Evolutionary conservation across 2,888 invertebrate species (phyloP), one percentile per base, ranked within the genome.

Genomic region (Drosophila austrosaltans): DNA sequence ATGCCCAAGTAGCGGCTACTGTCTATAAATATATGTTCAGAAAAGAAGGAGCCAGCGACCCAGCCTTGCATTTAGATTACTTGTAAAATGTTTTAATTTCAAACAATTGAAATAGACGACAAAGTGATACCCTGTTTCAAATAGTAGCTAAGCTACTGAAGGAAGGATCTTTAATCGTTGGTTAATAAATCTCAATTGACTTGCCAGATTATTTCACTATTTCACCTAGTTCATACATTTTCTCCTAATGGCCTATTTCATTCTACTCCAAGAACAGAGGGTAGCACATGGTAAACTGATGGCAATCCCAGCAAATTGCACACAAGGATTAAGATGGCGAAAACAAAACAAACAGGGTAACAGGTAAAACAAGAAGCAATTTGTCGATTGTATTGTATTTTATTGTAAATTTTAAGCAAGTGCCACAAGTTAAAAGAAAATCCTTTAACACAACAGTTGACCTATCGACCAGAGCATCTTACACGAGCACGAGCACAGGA

Each of bases 11-110:
- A 65, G 65, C 80, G 66, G 44, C 44, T 48, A 22, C 10, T 48
- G 44, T 48, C 22, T 48, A 48, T 48, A 48, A 48, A 48, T 48
- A 48, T 48, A 48, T 48, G 44, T 48, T 22, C 22, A 8, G 32
- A 12, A 57, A 39, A 39, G 39, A 39, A 53, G 54, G 63, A 79
- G 74, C 71, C 87, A 82, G 84, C 85, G 85, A 84, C 82, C 75
- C 66, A 69, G 25, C 71, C 69, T 65, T 72, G 73, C 78, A 75
- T 79, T 79, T 65, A 72, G 82, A 85, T 83, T 82, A 58, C 86
- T 78, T 70, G 60, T 68, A 72, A 86, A 81, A 83, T 87, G 82
- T 82, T 85, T 1, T 83, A 86, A 87, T 82, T 87, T 71, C 61
- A 74, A 76, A 74, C 66, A 58, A 54, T 44, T 28, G 25, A 57